Percentiles rank a stretch among this genome's conserved stretches.
These are phyloP conservation scores for Cebus imitator DNA, from an alignment of 2,113 vertebrate species.

Conservation along the genomic window DNA sequence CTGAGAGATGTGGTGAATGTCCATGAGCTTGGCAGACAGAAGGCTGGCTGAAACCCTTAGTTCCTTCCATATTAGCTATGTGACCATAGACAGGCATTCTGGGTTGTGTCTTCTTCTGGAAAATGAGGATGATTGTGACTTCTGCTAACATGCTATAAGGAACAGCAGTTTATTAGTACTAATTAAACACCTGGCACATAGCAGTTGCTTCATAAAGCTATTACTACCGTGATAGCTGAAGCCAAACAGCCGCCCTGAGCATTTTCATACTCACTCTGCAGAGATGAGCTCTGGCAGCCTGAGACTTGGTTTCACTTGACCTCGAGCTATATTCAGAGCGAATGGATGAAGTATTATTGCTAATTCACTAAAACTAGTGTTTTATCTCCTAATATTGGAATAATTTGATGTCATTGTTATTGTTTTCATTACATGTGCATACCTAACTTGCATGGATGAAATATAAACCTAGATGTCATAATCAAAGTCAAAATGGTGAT, in stretches of 20 bases:
- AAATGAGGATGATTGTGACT: background rate
- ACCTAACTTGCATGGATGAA: background rate
- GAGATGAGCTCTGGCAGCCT: background rate
- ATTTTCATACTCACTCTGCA: background rate
- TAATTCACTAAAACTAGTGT: background rate
- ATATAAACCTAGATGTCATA: background rate
- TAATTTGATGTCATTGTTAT: background rate
- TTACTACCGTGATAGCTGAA: background rate
- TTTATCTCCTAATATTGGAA: background rate
- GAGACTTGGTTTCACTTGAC: background rate
- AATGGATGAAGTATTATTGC: background rate
- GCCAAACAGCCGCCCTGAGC: background rate
- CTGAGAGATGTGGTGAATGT: background rate
- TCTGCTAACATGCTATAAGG: background rate
- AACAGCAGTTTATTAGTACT: constrained; percentile 6
- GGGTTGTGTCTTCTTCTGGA: background rate
- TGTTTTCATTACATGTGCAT: background rate
- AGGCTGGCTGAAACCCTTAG: background rate
- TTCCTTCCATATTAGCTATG: background rate
- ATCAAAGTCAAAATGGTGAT: constrained; percentile 16
- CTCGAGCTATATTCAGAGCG: background rate
- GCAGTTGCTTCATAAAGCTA: background rate
- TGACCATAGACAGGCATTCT: background rate
- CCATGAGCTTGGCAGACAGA: background rate
- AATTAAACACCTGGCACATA: background rate